Base-by-base conservation (phyloP, 35 echinoderm and acorn worm genomes). In the Apostichopus californicus region DNA sequence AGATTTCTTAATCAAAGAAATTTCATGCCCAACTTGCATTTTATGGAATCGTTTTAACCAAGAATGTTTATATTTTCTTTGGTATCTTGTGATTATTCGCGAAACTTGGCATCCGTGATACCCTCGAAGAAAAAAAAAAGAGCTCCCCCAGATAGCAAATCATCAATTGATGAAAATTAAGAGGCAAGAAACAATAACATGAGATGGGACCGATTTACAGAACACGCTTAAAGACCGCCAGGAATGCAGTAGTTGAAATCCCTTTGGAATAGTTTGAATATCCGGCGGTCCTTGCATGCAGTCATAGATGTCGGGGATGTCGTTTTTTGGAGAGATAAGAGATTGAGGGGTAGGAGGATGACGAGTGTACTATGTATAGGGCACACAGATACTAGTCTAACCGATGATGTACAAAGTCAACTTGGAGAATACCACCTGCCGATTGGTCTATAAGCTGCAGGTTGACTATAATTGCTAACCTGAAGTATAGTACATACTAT, bases 401-500 rank as follows among this genome's bases (percentile, higher is more conserved):
- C 11, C 18, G 64, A 18, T 68, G 64, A 11, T 68, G 64, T 18
- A 46, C 6, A 66, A 9, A 9, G 64, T 68, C 64, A 68, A 83
- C 80, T 83, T 55, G 46, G 34, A 83, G 80, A 83, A 83, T 55
- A 56, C 80, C 80, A 83, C 80, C 80, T 83, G 80, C 34, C 80
- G 80, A 83, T 83, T 83, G 80, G 80, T 56, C 55, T 25, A 83
- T 68, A 46, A 46, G 34, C 34, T 46, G 34, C 2, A 34, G 28
- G 28, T 34, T 34, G 28, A 46, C 34, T 46, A 46, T 3, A 46
- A 46, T 46, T 46, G 34, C 34, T 46, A 46, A 46, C 34, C 34
- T 46, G 34, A 46, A 46, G 34, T 46, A 46, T 46, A 46, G 34
- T 46, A 28, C 26, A 28, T 28, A 28, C 26, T 4, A 46, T 46